Base-by-base conservation (phyloP, 35 echinoderm and acorn worm genomes). In the Apostichopus parvimensis region DNA sequence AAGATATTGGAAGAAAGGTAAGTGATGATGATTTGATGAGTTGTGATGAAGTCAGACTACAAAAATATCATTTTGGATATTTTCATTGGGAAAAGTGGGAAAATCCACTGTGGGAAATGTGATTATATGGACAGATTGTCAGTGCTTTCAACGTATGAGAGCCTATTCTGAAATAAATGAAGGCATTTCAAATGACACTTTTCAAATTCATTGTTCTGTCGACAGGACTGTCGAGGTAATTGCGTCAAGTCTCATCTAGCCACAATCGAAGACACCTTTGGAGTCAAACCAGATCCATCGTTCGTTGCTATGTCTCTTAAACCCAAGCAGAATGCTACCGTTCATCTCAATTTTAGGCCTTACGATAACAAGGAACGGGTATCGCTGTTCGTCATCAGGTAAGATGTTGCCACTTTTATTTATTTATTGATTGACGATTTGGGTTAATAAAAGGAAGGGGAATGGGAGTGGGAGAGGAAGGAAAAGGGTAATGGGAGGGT, bases 361-460 rank as follows among this genome's bases (percentile, higher is more conserved):
- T 94, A 73, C 23, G 94, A 98, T 92, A 92, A 93, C 58, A 92
- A 90, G 21, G 94, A 95, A 62, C 92, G 94, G 91, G 93, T 94
- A 22, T 98, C 96, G 52, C 87, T 98, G 11, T 91, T 98, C 25
- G 78, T 98, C 45, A 95, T 98, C 54, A 98, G 96, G 96, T 98
- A 73, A 92, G 73, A 26, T 82, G 11, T 1, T 5, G 7, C 58
- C 11, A 12, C 58, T 9, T 34, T 34, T 34, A 34, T 34, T 34
- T 34, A 34, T 34, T 34, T 34, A 34, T 34, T 34, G 28, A 34
- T 28, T 34, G 28, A 34, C 28, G 28, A 34, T 34, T 34, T 34
- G 28, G 28, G 28, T 34, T 60, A 60, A 60, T 60, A 12, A 0
- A 60, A 60, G 57, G 57, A 11, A 8, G 1, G 57, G 1, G 58